These are phyloP conservation scores for Tachycineta bicolor DNA, from an alignment of 2,113 vertebrate species.

Conservation along the genomic window DNA sequence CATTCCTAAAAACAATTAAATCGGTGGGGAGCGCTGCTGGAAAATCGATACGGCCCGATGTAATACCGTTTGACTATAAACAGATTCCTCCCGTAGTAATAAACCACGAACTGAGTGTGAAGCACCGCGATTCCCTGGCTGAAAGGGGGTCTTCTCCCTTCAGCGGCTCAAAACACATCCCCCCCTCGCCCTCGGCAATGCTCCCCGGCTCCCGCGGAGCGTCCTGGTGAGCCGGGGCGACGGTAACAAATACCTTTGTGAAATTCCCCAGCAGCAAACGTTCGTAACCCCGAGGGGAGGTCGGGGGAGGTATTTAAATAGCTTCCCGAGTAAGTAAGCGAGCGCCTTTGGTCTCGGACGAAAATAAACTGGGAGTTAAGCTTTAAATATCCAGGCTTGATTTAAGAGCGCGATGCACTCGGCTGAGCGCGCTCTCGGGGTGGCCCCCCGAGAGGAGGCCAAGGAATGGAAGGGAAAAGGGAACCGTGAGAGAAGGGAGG, in stretches of 20 bases:
- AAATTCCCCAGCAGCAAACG: not conserved
- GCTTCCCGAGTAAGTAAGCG: slow-evolving; percentile 34
- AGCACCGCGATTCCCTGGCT: not conserved
- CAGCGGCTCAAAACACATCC: not conserved
- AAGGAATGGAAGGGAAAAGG: not conserved
- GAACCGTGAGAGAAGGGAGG: not conserved
- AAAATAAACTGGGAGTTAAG: slow-evolving; percentile 56
- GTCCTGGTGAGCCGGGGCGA: not conserved
- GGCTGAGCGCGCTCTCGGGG: not conserved
- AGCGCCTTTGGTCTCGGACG: slow-evolving; percentile 21
- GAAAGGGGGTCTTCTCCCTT: not conserved
- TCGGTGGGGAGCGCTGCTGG: slow-evolving; percentile 46
- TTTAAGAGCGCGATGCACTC: slow-evolving; percentile 21
- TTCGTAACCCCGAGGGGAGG: not conserved
- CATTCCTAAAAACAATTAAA: slow-evolving; percentile 66
- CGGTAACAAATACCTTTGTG: not conserved
- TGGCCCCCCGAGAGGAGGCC: not conserved
- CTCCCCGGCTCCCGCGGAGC: not conserved
- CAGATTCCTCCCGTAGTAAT: slow-evolving; percentile 40
- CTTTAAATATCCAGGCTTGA: slow-evolving; percentile 52
- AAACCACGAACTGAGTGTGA: slow-evolving; percentile 49
- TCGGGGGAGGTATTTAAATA: slow-evolving; percentile 19
- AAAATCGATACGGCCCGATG: slow-evolving; percentile 49
- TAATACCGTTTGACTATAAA: slow-evolving; percentile 45
- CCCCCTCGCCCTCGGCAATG: not conserved